A percentile compares a stretch with the other conserved stretches of the same genome.
These are phyloP conservation scores for Drosophila eohydei DNA, from an alignment of 2,888 invertebrate genomes.

Conservation along the genomic window DNA sequence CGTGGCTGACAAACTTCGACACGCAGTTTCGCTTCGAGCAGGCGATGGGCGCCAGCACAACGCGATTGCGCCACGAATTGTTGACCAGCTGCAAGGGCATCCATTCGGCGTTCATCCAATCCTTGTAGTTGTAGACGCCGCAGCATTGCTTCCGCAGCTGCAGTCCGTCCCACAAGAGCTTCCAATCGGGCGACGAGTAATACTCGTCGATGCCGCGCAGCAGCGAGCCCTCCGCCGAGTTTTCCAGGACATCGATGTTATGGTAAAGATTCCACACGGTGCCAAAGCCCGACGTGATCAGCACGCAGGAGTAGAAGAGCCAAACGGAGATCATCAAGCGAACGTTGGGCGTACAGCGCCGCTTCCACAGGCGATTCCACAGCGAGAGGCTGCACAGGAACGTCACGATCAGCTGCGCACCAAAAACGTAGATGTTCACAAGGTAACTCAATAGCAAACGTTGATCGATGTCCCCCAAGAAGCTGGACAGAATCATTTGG, in stretches of 20 bases:
- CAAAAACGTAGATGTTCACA: conserved; percentile 73
- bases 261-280: conserved; percentile 70
- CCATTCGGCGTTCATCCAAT: conserved; percentile 83
- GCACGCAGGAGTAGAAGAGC: conserved; percentile 76
- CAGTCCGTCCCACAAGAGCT: conserved; percentile 83
- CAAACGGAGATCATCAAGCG: conserved; percentile 72
- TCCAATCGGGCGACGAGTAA: conserved; percentile 83
- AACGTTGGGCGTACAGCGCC: conserved; percentile 74
- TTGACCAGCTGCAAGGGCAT: conserved; percentile 53
- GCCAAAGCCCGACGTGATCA: conserved; percentile 71
- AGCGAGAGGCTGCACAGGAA: conserved; percentile 72
- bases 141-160: conserved; percentile 83
- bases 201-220: conserved; percentile 82
- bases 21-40: conserved; percentile 70
- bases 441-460: conserved; percentile 67
- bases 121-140: conserved; percentile 81
- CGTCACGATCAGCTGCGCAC: conserved; percentile 66
- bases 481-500: conserved; percentile 67
- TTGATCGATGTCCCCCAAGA: conserved; percentile 65
- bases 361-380: conserved; percentile 76
- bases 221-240: conserved; percentile 69
- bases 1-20: conserved; percentile 46
- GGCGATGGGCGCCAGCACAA: conserved; percentile 76
- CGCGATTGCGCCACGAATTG: neutral
- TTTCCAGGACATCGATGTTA: conserved; percentile 60